Conservation (phyloP, 2,113 vertebrate species). For the Synchiropus splendidus region DNA sequence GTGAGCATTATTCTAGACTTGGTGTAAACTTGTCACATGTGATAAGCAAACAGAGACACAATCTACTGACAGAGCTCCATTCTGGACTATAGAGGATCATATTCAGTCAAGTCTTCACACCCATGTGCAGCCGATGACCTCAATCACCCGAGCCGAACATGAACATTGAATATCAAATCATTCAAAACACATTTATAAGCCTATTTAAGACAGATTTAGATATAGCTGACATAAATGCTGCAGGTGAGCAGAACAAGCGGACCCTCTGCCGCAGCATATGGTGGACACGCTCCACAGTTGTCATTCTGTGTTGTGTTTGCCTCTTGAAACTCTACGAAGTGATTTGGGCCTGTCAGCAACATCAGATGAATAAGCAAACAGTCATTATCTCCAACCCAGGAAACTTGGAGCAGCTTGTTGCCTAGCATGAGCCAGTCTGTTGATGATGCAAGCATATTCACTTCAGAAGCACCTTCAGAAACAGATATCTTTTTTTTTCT, state of each 20-base stretch:
- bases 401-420: constrained; percentile 47
- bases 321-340: constrained; percentile 20
- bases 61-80: too few species aligned
- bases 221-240: constrained; percentile 3
- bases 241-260: constrained; percentile 11
- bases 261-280: constrained; percentile 5
- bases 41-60: too few species aligned
- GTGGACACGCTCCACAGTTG: constrained; percentile 7
- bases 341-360: constrained; percentile 46
- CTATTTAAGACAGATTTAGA: neutral
- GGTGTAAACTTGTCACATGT: too few species aligned
- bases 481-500: constrained; percentile 7
- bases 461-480: constrained; percentile 39
- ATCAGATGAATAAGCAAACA: constrained; percentile 48
- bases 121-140: too few species aligned
- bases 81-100: too few species aligned
- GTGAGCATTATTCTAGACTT: too few species aligned
- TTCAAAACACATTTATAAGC: neutral
- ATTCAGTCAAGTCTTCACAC: too few species aligned
- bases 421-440: constrained; percentile 42
- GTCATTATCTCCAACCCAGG: constrained; percentile 40
- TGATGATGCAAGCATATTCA: constrained; percentile 22
- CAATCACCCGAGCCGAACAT: too few species aligned
- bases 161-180: too few species aligned
- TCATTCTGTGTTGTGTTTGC: constrained; percentile 16